Base-by-base conservation (phyloP, 2,888 invertebrate genomes). In the Eumerus sabulonum region DNA sequence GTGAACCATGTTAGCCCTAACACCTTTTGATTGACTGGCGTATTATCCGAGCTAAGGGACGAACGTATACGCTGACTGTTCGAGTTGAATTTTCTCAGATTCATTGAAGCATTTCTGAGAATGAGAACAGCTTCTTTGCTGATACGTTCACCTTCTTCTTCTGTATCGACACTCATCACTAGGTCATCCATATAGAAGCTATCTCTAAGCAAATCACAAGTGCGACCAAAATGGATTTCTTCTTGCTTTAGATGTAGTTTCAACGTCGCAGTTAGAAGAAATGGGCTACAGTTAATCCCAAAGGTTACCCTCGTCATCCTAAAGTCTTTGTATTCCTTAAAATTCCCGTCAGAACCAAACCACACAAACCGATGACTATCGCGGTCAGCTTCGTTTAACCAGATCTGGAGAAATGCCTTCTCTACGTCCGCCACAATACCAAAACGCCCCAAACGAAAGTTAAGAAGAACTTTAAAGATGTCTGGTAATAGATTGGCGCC, bases 401-500 rank as follows among this genome's bases (percentile, higher is more conserved):
- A 0, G 11, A 72, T 57, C 11, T 71, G 54, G 0, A 51, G 44
- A n/a, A 71, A 50, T 0, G 53, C 40, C 9, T 62, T 62, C 14
- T 56, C 48, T 13, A 62, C 42, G n/a, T 59, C 51, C 1, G 64
- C 64, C 2, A 64, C 64, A 11, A 72, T 40, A 0, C 53, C 59
- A 47, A 51, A 16, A 3, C 17, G 47, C 0, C 64, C 64, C 1
- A 64, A 54, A 3, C 59, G 56, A 44, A 68, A 71, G 14, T 71
- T 62, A 0, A 71, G 36, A 0, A 51, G 11, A 9, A 56, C n/a
- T 5, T 27, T 38, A 11, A 72, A 1, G 4, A 72, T 57, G 9
- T 72, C 64, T 11, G 72, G 72, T 14, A 72, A 19, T 51, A 71
- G 19, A 14, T 71, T 71, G 14, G 48, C 50, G 38, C 62, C 71